These are phyloP conservation scores for Chelonus formosanus DNA, from an alignment of 2,888 invertebrate species.

Conservation along the genomic window DNA sequence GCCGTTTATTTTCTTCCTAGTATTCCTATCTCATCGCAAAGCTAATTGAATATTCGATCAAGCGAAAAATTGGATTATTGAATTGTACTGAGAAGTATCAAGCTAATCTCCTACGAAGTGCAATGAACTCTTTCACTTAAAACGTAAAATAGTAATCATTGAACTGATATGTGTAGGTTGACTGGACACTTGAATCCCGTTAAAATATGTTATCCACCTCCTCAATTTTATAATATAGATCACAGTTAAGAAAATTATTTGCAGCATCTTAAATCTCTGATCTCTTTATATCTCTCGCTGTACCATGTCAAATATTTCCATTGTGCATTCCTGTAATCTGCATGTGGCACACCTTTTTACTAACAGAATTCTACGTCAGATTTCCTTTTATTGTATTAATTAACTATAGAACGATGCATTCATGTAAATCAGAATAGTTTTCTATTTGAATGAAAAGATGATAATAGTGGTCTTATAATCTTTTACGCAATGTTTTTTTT, in stretches of 20 bases:
- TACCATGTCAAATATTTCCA: constrained; percentile 38
- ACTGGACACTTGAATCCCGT: constrained; percentile 35
- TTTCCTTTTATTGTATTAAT: too few relatives aligned
- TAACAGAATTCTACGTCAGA: too few relatives aligned
- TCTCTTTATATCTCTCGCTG: constrained; percentile 22
- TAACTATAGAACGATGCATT: too few relatives aligned
- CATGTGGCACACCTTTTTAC: constrained; percentile 27
- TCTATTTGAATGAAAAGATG: too few relatives aligned
- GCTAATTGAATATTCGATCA: background rate
- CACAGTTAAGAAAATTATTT: constrained; percentile 34
- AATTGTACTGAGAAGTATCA: background rate
- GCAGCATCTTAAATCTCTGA: constrained; percentile 25
- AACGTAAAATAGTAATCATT: constrained; percentile 37
- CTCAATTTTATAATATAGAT: constrained; percentile 47
- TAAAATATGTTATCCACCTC: constrained; percentile 49
- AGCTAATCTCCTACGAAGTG: background rate
- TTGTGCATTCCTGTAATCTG: constrained; percentile 42
- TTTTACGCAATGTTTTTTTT: too few relatives aligned
- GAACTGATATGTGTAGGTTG: constrained; percentile 43
- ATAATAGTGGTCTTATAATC: too few relatives aligned
- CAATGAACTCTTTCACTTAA: constrained; percentile 15
- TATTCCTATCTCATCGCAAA: too few relatives aligned
- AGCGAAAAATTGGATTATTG: constrained; percentile 8
- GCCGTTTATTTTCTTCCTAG: too few relatives aligned
- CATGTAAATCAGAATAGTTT: too few relatives aligned